Conservation (phyloP, 1,140 invertebrate genomes). For the Rhyacophila brunnea region DNA sequence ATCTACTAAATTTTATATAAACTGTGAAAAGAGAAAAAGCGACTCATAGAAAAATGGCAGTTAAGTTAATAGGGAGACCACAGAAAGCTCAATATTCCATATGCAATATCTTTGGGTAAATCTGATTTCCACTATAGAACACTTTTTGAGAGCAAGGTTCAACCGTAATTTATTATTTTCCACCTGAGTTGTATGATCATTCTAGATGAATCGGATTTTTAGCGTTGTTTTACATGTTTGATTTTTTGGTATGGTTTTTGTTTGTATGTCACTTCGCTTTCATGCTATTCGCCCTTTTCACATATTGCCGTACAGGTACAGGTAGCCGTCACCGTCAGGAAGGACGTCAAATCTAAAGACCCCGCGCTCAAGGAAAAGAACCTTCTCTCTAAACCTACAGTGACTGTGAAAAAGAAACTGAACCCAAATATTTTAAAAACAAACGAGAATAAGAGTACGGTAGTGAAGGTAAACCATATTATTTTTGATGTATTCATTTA, state of each 20-base stretch:
- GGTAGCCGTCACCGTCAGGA: conserved; percentile 24
- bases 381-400: conserved; percentile 19
- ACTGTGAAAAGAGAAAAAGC: too few relatives aligned
- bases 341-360: conserved; percentile 27
- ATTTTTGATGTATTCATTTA: too few relatives aligned
- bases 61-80: too few relatives aligned
- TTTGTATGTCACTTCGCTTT: conserved; percentile 16
- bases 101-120: too few relatives aligned
- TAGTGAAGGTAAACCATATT: conserved; percentile 20
- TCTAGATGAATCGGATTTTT: background rate
- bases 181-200: too few relatives aligned
- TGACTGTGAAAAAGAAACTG: conserved; percentile 31
- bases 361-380: conserved; percentile 28
- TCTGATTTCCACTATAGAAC: too few relatives aligned
- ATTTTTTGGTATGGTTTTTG: background rate
- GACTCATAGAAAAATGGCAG: too few relatives aligned
- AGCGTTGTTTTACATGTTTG: background rate
- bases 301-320: conserved; percentile 30
- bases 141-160: too few relatives aligned
- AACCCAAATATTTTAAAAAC: conserved; percentile 16
- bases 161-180: too few relatives aligned
- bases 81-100: too few relatives aligned
- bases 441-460: conserved; percentile 30
- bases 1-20: too few relatives aligned
- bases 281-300: conserved; percentile 12